Base-by-base conservation (phyloP, 2,113 vertebrate species). In the Motacilla tschutschensis region DNA sequence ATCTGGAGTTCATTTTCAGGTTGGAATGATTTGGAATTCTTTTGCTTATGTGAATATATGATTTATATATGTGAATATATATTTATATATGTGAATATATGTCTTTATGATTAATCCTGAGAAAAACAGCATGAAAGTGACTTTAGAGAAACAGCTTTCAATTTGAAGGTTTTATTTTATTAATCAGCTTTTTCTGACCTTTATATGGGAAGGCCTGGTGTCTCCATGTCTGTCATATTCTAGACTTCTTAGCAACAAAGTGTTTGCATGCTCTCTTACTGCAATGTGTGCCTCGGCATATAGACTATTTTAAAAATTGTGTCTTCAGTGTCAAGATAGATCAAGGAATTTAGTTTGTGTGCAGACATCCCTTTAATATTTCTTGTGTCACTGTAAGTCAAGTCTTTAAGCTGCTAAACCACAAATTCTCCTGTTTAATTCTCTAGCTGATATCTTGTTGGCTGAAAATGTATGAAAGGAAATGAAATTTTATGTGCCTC, bases 1-100 rank as follows among this genome's bases (percentile, higher is more conserved):
- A 0, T 98, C 98, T 81, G 98, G 99, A 86, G 99, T 99, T 93
- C 99, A 99, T 97, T 99, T 99, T 97, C 98, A 99, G 98, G 99
- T 99, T 89, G 92, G 93, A 92, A 72, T 87, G 51, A 63, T 80
- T 96, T 91, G 47, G 13, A 73, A 9, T 14, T 14, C 31, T 81
- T 71, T 60, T 63, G 31, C 12, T 60, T 78, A 6, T 71, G 7
- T 84, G 63, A 29, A 20, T 59, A 12, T 81, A 8, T 33, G 33
- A 33, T 33, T 33, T 59, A 12, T 81, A 8, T 33, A 33, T 33
- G 33, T 33, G 33, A 33, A 33, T 33, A 33, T 33, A 33, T 33
- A 33, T 33, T 33, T 33, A 33, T 33, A 33, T 33, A 33, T 33
- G 33, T 33, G 33, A 33, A 33, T 80, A 3, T 75, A 25, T 65